Base-by-base conservation (phyloP, 2,888 invertebrate genomes). In the Patella pellucida region DNA sequence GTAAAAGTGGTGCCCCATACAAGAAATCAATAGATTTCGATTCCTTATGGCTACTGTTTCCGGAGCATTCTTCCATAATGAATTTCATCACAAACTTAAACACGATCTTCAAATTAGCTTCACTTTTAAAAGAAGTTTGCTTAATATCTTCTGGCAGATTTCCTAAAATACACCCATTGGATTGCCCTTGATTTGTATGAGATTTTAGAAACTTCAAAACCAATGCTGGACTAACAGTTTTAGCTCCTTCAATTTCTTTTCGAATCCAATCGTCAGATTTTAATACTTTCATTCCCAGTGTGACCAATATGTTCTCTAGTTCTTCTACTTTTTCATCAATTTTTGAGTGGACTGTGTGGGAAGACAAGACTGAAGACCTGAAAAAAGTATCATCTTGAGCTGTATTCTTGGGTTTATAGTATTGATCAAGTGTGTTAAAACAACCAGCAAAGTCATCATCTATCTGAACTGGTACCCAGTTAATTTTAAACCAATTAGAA, bases 311-410 rank as follows among this genome's bases (percentile, higher is more conserved):
- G 7, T 41, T 41, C 9, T 41, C 41, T 41, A 41, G 41, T 41
- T 41, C 41, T 41, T 41, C 41, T 9, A 41, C 9, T 41, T 9
- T 9, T 41, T 41, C 41, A 41, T 41, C 41, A 41, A 7, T 41
- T 41, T 41, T 41, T 41, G 9, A 41, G 41, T 41, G 41, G 19
- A 9, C 72, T 27, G 51, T 52, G 51, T 75, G 75, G 1, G 73
- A 5, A 62, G 73, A 73, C 19, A 19, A 54, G 62, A 73, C 71
- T 15, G 73, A 50, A 19, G 75, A 75, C 5, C 50, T 50, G 75
- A 73, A 23, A 78, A 73, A 19, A 2, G 78, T 68, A 84, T 78
- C 3, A 27, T 23, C 12, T 84, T 81, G 51, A 68, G 74, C n/a
- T 75, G 78, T 7, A 85, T 77, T 12, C 62, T 67, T 4, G 83